Conservation (phyloP, 2,888 invertebrate species). For the Stramonita haemastoma region DNA sequence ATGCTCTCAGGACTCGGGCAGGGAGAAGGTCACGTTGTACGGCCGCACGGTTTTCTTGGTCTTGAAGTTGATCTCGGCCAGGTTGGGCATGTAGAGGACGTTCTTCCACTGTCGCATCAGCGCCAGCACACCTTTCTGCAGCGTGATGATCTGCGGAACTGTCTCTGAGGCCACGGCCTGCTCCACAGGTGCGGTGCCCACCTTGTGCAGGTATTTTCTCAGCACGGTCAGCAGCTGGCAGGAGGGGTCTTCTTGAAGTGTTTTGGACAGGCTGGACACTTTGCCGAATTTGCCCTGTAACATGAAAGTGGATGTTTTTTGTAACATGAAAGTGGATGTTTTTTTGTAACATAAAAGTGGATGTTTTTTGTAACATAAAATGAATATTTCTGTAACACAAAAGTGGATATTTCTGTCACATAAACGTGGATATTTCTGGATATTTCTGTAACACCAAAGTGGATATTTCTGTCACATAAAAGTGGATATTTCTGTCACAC, state of each 20-base stretch:
- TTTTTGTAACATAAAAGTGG: constrained; percentile 74
- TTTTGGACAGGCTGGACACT: constrained; percentile 88
- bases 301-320: neutral
- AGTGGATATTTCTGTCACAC: too few species aligned
- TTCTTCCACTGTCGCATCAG: constrained; percentile 98
- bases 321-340: too few species aligned
- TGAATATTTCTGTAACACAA: constrained; percentile 78
- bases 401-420: constrained; percentile 73
- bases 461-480: constrained; percentile 73
- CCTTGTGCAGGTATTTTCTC: constrained; percentile 86
- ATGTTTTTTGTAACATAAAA: neutral
- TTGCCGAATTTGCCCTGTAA: constrained; percentile 91
- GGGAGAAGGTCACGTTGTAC: constrained; percentile 91
- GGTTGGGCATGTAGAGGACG: constrained; percentile 92
- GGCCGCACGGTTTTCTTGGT: constrained; percentile 79
- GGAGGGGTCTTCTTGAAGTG: constrained; percentile 95
- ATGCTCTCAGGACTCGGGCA: constrained; percentile 77
- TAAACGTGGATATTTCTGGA: neutral
- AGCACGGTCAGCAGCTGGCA: constrained; percentile 94
- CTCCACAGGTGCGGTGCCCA: constrained; percentile 88
- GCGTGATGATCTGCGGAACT: constrained; percentile 90
- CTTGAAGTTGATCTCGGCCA: constrained; percentile 90
- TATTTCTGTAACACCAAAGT: constrained; percentile 75
- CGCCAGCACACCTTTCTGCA: constrained; percentile 96
- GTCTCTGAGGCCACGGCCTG: constrained; percentile 89